phyloP scores from a whole-genome alignment of 2,888 invertebrate genomes.

The Lycocerus yunnanus region DNA sequence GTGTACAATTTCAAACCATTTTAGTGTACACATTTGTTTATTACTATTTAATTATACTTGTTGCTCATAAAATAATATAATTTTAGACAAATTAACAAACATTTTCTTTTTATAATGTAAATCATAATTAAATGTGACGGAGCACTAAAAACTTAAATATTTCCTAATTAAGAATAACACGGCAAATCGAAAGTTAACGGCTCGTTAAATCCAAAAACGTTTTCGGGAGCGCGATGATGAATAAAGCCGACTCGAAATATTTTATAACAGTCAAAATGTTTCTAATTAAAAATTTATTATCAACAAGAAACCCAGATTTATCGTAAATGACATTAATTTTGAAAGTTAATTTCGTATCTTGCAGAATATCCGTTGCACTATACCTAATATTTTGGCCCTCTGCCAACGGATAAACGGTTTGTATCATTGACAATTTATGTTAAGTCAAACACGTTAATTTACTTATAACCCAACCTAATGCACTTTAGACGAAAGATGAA shows the following conservation, averaged over 20 bases:
- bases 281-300: background rate
- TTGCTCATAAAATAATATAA: background rate
- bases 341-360: background rate
- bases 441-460: slow-evolving; percentile 11
- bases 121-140: background rate
- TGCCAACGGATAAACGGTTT: slow-evolving; percentile 20
- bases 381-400: slow-evolving; percentile 17
- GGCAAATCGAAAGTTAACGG: background rate
- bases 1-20: slow-evolving; percentile 38
- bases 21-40: background rate
- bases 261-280: background rate
- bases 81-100: background rate
- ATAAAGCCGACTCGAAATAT: background rate
- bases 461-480: slow-evolving; percentile 8
- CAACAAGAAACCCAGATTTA: background rate
- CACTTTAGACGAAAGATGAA: background rate
- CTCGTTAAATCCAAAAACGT: background rate
- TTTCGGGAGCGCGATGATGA: background rate
- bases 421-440: slow-evolving; percentile 27
- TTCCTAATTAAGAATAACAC: background rate
- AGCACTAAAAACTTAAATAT: background rate
- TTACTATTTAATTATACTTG: background rate
- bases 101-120: background rate
- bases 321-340: background rate
- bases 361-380: background rate